A percentile compares a stretch with the other conserved stretches of the same genome.
phyloP scores from a whole-genome alignment of 92 coral and sea anemone genomes.

The Bergia sp. region DNA sequence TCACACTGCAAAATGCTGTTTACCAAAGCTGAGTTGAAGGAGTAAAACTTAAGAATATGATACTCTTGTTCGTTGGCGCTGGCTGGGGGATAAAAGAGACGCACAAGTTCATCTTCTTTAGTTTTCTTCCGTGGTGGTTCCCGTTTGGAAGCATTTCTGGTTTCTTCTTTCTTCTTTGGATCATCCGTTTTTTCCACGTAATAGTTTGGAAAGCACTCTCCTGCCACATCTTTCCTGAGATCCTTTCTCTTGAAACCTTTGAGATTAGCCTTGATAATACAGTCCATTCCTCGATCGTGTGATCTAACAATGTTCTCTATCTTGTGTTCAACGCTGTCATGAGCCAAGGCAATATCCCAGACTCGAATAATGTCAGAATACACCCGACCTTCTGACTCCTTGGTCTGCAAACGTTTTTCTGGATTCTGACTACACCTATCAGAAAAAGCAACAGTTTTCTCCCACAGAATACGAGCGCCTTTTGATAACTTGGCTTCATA shows the following conservation, averaged over 20 bases:
- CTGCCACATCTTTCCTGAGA: conserved; percentile 31
- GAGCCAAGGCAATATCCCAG: conserved; percentile 89
- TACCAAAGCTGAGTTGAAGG: conserved; percentile 78
- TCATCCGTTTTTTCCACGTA: conserved; percentile 39
- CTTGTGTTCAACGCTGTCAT: conserved; percentile 75
- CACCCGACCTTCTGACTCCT: conserved; percentile 56
- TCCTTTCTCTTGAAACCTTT: conserved; percentile 60
- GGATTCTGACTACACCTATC: conserved; percentile 84
- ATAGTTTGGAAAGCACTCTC: conserved; percentile 38
- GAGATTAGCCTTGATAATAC: conserved; percentile 83
- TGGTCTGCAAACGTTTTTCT: conserved; percentile 53
- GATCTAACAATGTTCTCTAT: conserved; percentile 82
- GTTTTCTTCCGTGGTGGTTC: conserved; percentile 1
- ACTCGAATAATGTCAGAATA: conserved; percentile 96
- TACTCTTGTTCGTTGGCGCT: conserved; percentile 93
- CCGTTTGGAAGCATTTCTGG: not conserved
- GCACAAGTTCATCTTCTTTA: conserved; percentile 29
- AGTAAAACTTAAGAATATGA: conserved; percentile 93
- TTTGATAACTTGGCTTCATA: conserved; percentile 78
- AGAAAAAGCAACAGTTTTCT: conserved; percentile 91
- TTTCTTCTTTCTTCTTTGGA: not conserved
- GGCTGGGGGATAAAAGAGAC: conserved; percentile 89
- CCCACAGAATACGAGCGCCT: conserved; percentile 90
- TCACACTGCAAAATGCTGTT: conserved; percentile 73
- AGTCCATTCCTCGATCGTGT: conserved; percentile 86